Evolutionary conservation across 2,113 vertebrate species (phyloP).

Genomic region (Bos indicus): DNA sequence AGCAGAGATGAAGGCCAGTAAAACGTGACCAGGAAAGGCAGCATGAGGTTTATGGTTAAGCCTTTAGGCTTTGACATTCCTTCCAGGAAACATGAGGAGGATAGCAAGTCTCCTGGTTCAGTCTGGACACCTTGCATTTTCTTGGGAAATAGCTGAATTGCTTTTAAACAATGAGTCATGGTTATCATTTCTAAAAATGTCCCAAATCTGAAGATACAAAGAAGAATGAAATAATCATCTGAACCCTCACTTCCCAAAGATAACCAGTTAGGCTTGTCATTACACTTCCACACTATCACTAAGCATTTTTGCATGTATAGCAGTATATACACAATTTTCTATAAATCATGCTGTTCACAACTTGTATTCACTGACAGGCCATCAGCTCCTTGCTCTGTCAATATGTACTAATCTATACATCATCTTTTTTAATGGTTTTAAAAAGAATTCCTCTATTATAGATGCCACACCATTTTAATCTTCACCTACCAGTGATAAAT

Average conservation of each 20-base stretch:
- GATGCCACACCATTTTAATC: not conserved
- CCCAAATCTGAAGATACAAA: not conserved
- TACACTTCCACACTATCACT: not conserved
- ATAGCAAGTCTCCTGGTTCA: not conserved
- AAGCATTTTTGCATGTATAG: not conserved
- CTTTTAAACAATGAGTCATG: not conserved
- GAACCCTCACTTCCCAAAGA: not conserved
- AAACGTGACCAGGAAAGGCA: not conserved
- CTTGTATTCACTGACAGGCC: not conserved
- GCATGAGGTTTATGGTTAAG: accelerated
- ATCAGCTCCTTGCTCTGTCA: not conserved
- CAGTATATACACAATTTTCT: not conserved
- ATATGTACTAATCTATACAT: not conserved
- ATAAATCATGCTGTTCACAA: not conserved
- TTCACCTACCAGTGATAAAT: not conserved
- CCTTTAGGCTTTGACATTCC: not conserved
- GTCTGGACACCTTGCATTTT: not conserved
- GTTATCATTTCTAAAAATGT: not conserved
- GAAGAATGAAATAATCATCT: not conserved
- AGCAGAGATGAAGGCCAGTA: not conserved
- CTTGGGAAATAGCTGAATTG: not conserved
- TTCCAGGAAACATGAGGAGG: not conserved
- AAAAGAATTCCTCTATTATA: not conserved
- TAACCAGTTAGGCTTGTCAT: not conserved
- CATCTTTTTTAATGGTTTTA: not conserved